Percentiles rank a stretch among this genome's conserved stretches.
phyloP scores from a whole-genome alignment of 2,888 invertebrate genomes.

The Encarsia formosa region DNA sequence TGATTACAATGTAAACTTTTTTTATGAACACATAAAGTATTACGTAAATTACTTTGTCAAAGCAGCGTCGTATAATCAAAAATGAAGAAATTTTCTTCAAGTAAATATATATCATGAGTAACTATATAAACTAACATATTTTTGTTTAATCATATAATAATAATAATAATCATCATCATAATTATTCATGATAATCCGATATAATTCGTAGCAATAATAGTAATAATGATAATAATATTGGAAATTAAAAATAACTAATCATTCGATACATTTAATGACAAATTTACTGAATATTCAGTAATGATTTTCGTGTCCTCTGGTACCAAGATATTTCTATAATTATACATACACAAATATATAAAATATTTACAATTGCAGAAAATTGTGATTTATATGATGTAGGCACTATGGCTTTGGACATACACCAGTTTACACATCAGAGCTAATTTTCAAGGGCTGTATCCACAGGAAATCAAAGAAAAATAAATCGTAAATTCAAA shows the following conservation, averaged over 20 bases:
- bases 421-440: constrained; percentile 50
- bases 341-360: constrained; percentile 39
- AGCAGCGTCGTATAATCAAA: constrained; percentile 21
- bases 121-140: constrained; percentile 45
- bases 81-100: constrained; percentile 25
- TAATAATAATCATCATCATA: constrained; percentile 22
- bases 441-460: constrained; percentile 49
- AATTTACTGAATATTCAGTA: constrained; percentile 31
- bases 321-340: constrained; percentile 36
- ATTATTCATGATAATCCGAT: constrained; percentile 24
- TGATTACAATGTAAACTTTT: constrained; percentile 19
- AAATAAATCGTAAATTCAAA: too few species aligned
- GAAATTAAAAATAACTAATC: constrained; percentile 48
- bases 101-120: constrained; percentile 33
- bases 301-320: constrained; percentile 36
- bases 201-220: constrained; percentile 21
- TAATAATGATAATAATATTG: constrained; percentile 37
- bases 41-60: constrained; percentile 16
- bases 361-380: constrained; percentile 51
- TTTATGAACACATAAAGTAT: constrained; percentile 25
- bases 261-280: constrained; percentile 35
- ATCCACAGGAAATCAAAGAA: constrained; percentile 38
- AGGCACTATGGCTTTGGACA: constrained; percentile 53
- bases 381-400: constrained; percentile 48
- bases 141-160: constrained; percentile 35